phyloP scores from a whole-genome alignment of 2,113 vertebrate genomes.

The Danio rerio region GRCz12tu NC_133193.1:31251001-31251500 shows the following conservation, averaged over 20 bases:
- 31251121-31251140: background rate
- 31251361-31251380: constrained; percentile 24
- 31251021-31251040: constrained; percentile 60
- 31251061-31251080: constrained; percentile 47
- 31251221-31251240: constrained; percentile 2
- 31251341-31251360: constrained; percentile 19
- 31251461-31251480: no score
- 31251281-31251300: constrained; percentile 33
- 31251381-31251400: no score
- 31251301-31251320: background rate
- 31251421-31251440: no score
- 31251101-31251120: background rate
- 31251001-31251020: constrained; percentile 58
- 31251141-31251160: background rate
- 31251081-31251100: background rate
- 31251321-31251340: constrained; percentile 31
- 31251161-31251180: background rate
- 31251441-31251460: no score
- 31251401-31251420: no score
- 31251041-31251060: constrained; percentile 58
- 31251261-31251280: constrained; percentile 36
- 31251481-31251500: no score
- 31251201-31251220: constrained; percentile 20
- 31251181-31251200: background rate
- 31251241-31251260: constrained; percentile 27